These are phyloP conservation scores for Anarsia innoxiella DNA, from an alignment of 2,888 invertebrate species.

Conservation along the genomic window DNA sequence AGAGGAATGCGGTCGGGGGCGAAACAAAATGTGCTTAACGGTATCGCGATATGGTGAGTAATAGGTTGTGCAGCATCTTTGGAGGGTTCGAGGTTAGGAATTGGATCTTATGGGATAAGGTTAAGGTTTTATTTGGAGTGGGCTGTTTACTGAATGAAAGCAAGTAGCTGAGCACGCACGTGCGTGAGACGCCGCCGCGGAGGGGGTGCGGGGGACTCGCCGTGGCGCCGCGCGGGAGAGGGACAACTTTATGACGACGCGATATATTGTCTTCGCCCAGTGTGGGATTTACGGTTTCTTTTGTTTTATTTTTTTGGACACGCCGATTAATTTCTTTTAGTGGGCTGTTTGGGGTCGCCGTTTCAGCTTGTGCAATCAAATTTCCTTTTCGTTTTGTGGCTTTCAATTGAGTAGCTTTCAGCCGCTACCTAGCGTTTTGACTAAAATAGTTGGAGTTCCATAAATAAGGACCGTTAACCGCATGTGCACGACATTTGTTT, in stretches of 20 bases:
- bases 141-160: slow-evolving; percentile 35
- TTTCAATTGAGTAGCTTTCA: slow-evolving; percentile 32
- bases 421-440: slow-evolving; percentile 21
- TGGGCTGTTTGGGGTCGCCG: slow-evolving; percentile 40
- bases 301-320: slow-evolving; percentile 62
- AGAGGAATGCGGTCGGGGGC: slow-evolving; percentile 44
- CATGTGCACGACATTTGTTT: slow-evolving; percentile 44
- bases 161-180: slow-evolving; percentile 58
- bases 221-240: slow-evolving; percentile 68
- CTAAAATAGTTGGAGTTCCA: slow-evolving; percentile 26
- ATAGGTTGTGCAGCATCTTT: slow-evolving; percentile 45
- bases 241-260: slow-evolving; percentile 64
- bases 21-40: slow-evolving; percentile 59
- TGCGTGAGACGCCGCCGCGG: slow-evolving; percentile 44
- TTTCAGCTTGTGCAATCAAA: slow-evolving; percentile 38
- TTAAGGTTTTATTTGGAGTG: slow-evolving; percentile 45
- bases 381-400: slow-evolving; percentile 31
- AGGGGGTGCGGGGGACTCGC: slow-evolving; percentile 25
- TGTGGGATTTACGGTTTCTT: slow-evolving; percentile 65
- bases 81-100: slow-evolving; percentile 26
- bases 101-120: slow-evolving; percentile 36
- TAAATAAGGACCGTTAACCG: slow-evolving; percentile 32
- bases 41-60: slow-evolving; percentile 57
- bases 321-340: slow-evolving; percentile 62
- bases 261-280: slow-evolving; percentile 64